Conservation (phyloP, 2,113 vertebrate genomes). For the Dicerorhinus sumatrensis region DNA sequence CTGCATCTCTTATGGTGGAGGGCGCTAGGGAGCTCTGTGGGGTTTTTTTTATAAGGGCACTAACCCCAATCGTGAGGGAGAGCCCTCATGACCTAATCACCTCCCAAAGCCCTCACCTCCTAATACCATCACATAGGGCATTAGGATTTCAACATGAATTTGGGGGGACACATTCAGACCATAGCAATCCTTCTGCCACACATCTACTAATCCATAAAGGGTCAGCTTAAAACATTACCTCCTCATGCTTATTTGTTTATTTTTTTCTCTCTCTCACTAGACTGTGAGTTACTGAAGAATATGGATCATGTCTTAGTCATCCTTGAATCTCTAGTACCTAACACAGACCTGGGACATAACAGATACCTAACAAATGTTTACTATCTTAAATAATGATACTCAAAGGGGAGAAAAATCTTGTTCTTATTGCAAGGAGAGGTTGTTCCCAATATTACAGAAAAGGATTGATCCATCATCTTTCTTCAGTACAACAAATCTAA, state of each 20-base stretch:
- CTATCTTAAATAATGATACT: background rate
- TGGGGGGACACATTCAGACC: background rate
- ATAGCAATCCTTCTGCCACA: background rate
- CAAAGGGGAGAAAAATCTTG: background rate
- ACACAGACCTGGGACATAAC: background rate
- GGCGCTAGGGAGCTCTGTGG: background rate
- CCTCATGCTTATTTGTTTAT: background rate
- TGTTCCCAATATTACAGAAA: conserved; percentile 13
- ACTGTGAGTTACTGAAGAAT: background rate
- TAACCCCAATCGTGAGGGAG: background rate
- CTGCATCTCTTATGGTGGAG: background rate
- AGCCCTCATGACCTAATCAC: background rate
- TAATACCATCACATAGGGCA: background rate
- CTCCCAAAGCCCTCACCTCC: background rate
- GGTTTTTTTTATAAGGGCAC: background rate
- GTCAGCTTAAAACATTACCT: background rate
- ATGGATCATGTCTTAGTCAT: background rate
- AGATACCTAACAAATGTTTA: conserved; percentile 1
- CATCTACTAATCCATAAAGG: background rate
- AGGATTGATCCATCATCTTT: background rate
- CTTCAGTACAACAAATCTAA: background rate
- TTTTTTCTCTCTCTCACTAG: background rate
- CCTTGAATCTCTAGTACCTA: background rate
- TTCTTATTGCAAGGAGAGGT: background rate
- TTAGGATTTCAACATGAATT: background rate